Base-by-base conservation (phyloP, 2,113 vertebrate genomes). In the Ceyx margarethae region DNA sequence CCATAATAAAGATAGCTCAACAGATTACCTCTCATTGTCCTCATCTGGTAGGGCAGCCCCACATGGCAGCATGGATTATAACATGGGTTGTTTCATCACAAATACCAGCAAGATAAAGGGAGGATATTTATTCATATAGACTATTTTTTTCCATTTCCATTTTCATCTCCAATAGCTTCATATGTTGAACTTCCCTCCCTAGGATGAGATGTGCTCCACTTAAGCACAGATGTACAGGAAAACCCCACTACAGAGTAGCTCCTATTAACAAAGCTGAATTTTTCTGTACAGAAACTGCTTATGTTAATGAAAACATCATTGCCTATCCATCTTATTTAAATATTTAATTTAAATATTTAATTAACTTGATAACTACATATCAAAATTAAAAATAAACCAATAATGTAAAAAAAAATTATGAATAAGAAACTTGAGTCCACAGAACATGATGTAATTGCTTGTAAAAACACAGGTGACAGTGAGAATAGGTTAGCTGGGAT, bases 191-290 rank as follows among this genome's bases (percentile, higher is more conserved):
- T 87, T 90, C 71, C 33, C 65, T 86, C 65, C 11, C 65, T 79
- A 48, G 75, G 54, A 90, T 90, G 76, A 89, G 46, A 81, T 37
- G 22, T 37, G 21, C 69, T 79, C 65, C 87, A 78, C 56, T 95
- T 82, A 51, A 84, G 64, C 29, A 62, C 81, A 96, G 91, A 94
- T 79, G 81, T 76, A 74, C 90, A 96, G 95, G 94, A 48, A 96
- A 95, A 91, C 66, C 18, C 48, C 6, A 1, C n/a, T 43, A 69
- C 60, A 56, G 50, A 81, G 58, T 10, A 93, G 80, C 57, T 93
- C 85, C 79, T 71, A 42, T 74, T 54, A 93, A 75, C 42, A 87
- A 57, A 15, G 48, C n/a, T 90, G 23, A 89, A 92, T 13, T 35
- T 56, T 81, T 85, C 40, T 79, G 43, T 58, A 20, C 11, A 87